Percentiles rank a stretch among this genome's conserved stretches.
Conservation (phyloP, 2,888 invertebrate genomes). For the Lasioglossum oenotherae region DNA sequence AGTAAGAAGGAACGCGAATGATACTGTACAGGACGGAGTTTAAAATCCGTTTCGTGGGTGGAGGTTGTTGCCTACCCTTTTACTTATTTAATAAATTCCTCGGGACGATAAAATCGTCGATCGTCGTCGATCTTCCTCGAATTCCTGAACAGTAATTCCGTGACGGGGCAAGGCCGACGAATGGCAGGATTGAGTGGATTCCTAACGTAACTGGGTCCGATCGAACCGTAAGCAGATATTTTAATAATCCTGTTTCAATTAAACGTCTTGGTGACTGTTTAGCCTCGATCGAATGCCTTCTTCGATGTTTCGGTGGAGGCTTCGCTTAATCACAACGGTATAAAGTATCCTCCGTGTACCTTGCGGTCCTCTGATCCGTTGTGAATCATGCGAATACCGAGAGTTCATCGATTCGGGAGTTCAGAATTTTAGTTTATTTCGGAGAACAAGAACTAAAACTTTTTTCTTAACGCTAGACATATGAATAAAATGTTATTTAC, state of each 20-base stretch:
- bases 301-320: background rate
- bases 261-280: slow-evolving; percentile 34
- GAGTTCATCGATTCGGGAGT: background rate
- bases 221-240: slow-evolving; percentile 56
- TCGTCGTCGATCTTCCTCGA: slow-evolving; percentile 22
- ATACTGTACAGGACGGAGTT: background rate
- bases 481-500: background rate
- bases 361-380: background rate
- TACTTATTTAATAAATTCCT: slow-evolving; percentile 44
- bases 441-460: background rate
- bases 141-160: slow-evolving; percentile 51
- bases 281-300: background rate
- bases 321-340: background rate
- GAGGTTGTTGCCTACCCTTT: background rate
- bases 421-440: background rate
- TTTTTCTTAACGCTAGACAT: background rate
- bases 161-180: slow-evolving; percentile 47
- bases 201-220: slow-evolving; percentile 48
- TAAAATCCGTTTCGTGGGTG: slow-evolving; percentile 13
- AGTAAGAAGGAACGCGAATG: no score
- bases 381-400: background rate
- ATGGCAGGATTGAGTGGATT: slow-evolving; percentile 53
- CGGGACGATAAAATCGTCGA: slow-evolving; percentile 39
- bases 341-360: background rate
- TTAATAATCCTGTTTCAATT: slow-evolving; percentile 54